Conservation (phyloP, 1,140 invertebrate genomes). For the Platyscapa corneri region DNA sequence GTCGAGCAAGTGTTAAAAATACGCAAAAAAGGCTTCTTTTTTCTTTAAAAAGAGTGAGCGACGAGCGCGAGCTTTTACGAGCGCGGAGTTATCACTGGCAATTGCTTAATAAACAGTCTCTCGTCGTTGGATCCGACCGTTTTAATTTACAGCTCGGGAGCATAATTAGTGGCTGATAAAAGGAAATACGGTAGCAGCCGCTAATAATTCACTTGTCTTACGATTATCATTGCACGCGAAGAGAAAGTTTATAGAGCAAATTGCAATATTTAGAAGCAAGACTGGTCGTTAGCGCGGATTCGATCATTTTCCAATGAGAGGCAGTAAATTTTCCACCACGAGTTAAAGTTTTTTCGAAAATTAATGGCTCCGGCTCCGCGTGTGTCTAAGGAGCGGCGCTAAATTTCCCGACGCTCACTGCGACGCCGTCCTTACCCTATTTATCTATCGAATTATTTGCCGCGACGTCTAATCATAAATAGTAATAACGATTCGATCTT, state of each 20-base stretch:
- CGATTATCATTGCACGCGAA: not conserved
- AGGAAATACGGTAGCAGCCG: not conserved
- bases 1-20: not conserved
- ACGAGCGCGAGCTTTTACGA: not conserved
- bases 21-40: not conserved
- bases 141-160: not conserved
- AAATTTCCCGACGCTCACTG: too few relatives aligned
- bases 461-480: too few relatives aligned
- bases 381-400: too few relatives aligned
- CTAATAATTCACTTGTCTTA: not conserved
- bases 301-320: not conserved
- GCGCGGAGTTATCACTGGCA: not conserved
- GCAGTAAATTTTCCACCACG: too few relatives aligned
- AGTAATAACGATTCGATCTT: too few relatives aligned
- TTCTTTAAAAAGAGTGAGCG: not conserved
- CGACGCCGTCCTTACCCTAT: too few relatives aligned
- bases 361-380: too few relatives aligned
- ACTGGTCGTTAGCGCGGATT: not conserved
- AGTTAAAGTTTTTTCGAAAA: too few relatives aligned
- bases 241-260: not conserved
- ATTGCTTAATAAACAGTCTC: slow-evolving; percentile 11
- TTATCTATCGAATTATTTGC: too few relatives aligned
- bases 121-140: not conserved
- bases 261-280: not conserved
- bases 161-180: not conserved